phyloP scores from a whole-genome alignment of 2,797 vertebrate genomes.

The Sebastes taczanowskii region DNA sequence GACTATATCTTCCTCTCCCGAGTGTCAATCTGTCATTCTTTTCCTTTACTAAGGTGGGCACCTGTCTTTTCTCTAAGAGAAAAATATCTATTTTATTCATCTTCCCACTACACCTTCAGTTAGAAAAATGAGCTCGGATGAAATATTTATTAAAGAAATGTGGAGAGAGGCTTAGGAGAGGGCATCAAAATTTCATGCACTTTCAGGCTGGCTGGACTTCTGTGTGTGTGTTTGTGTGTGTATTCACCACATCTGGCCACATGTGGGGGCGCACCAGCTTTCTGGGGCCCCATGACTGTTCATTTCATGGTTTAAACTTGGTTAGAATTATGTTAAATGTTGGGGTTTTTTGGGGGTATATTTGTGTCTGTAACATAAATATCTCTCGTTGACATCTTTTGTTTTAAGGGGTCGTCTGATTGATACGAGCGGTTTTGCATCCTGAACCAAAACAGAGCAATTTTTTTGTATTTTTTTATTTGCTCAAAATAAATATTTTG shows the following conservation, averaged over 20 bases:
- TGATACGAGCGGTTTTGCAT: neutral
- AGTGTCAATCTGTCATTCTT: neutral
- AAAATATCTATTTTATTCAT: neutral
- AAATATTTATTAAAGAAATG: slow-evolving; percentile 61
- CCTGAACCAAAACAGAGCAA: slow-evolving; percentile 6
- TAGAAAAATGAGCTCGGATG: slow-evolving; percentile 25
- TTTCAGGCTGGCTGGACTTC: slow-evolving; percentile 43
- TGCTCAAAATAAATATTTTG: slow-evolving; percentile 31
- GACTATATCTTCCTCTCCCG: neutral
- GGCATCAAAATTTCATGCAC: slow-evolving; percentile 51
- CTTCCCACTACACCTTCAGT: neutral
- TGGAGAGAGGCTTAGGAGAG: slow-evolving; percentile 8
- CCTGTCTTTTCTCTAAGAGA: neutral
- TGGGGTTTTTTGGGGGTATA: neutral
- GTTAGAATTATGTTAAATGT: neutral
- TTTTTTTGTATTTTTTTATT: slow-evolving; percentile 9
- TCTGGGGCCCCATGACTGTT: neutral
- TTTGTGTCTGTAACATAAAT: neutral
- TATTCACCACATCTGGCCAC: neutral
- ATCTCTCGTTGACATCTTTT: neutral
- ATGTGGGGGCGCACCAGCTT: neutral
- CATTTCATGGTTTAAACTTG: neutral
- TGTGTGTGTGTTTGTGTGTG: neutral
- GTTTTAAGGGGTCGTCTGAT: neutral
- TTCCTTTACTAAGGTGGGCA: neutral